A percentile compares a stretch with the other conserved stretches of the same genome.
These are phyloP conservation scores for Cheiracanthium punctorium DNA, from an alignment of 2,888 invertebrate genomes.

Conservation along the genomic window DNA sequence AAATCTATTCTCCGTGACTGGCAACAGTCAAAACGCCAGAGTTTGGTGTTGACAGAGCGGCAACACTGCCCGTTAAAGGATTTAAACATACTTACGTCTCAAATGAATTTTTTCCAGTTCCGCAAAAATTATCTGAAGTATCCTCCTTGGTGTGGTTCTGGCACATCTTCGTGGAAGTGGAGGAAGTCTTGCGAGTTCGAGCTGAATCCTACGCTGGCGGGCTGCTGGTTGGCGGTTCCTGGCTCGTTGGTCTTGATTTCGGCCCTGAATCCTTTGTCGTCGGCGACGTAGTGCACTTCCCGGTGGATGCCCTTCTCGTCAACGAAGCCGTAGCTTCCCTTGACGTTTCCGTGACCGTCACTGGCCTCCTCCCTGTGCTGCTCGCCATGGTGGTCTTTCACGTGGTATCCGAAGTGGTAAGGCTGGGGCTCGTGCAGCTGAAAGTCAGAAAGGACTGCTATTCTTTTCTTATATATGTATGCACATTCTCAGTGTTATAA, in stretches of 20 bases:
- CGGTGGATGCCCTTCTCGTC: slow-evolving; percentile 63
- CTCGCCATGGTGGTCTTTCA: slow-evolving; percentile 63
- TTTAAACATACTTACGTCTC: slow-evolving; percentile 13
- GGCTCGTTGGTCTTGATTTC: slow-evolving; percentile 66
- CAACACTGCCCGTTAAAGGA: no score
- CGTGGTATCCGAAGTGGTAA: slow-evolving; percentile 62
- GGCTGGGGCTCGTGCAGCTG: slow-evolving; percentile 56
- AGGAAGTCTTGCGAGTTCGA: slow-evolving; percentile 62
- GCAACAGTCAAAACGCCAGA: no score
- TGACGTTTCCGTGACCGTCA: slow-evolving; percentile 57
- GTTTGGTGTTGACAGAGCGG: no score
- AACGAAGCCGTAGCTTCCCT: slow-evolving; percentile 62
- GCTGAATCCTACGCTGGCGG: slow-evolving; percentile 59
- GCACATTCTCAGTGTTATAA: no score
- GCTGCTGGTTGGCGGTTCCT: slow-evolving; percentile 62
- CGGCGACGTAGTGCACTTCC: slow-evolving; percentile 64
- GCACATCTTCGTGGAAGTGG: slow-evolving; percentile 53
- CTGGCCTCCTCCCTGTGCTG: slow-evolving; percentile 61
- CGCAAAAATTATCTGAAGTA: slow-evolving; percentile 32
- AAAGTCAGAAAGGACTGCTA: not conserved
- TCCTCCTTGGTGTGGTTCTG: slow-evolving; percentile 44
- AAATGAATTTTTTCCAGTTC: no score
- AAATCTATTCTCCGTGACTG: no score
- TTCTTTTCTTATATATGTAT: no score
- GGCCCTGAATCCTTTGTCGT: slow-evolving; percentile 61